Evolutionary conservation across 2,888 invertebrate species (phyloP), one percentile per base, ranked within the genome.

Genomic region (Hipparchia sbordonii): DNA sequence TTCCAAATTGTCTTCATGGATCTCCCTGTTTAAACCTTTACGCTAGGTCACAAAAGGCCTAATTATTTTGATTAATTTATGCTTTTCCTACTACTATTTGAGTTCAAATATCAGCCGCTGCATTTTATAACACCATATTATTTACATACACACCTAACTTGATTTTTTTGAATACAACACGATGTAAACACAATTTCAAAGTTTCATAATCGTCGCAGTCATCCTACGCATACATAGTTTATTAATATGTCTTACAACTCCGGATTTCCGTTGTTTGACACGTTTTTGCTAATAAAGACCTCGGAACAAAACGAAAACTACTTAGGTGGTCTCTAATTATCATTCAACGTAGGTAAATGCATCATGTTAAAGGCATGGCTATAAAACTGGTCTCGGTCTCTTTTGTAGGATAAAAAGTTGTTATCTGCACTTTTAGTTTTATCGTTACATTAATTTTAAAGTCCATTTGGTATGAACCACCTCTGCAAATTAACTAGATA

Each of bases 251-350:
- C 46, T 52, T 39, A 67, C 54, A 62, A 61, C 56, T 51, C 72
- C 73, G 74, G 72, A 77, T 74, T 76, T 74, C 76, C 74, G 76
- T 57, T 39, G 54, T 45, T 76, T 74, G 59, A 72, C 72, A 74
- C 69, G 60, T 76, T 71, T 70, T 70, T 71, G 71, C 74, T 76
- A 76, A 76, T 72, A 45, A 68, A 71, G 69, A 63, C 23, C 65
- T 65, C 54, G 61, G 69, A 71, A 74, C 67, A 63, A 74, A 76
- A 77, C 71, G 67, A 61, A 33, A 77, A 76, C 92, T 76, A 81
- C 91, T 82, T 84, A 81, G 92, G 92, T 92, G 92, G 92, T 91
- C 92, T 82, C 77, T 87, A 89, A 92, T 92, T 91, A 91, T 84
- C 85, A 88, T 87, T 84, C 81, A 75, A 81, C 82, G 82, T 80